Base-by-base conservation (phyloP, 2,888 invertebrate species). In the Meliscaeva auricollis region DNA sequence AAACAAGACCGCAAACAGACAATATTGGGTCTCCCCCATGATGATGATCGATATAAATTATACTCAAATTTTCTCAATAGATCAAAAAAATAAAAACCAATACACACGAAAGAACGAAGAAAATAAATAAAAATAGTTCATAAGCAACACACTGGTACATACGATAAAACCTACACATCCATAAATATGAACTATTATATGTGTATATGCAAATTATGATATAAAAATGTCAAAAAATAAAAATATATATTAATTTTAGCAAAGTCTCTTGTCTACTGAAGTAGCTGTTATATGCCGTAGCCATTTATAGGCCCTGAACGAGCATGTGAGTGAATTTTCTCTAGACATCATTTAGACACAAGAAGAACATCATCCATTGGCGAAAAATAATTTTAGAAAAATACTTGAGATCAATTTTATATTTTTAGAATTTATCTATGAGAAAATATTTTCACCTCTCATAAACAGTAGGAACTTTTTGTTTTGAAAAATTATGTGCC, bases 21-120 rank as follows among this genome's bases (percentile, higher is more conserved):
- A 52, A n/a, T 20, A 22, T 60, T 83, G 78, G 83, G 83, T 79
- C 78, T 78, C 70, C 74, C 82, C 83, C 80, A 83, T 83, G 69
- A 58, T 58, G 20, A 41, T 60, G 6, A 69, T 78, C 81, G 58
- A 30, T 73, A 62, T 73, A 62, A 69, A 66, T 54, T 68, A 73
- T 60, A 60, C n/a, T n/a, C n/a, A n/a, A n/a, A n/a, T n/a, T n/a
- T n/a, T n/a, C n/a, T n/a, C n/a, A n/a, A n/a, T n/a, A n/a, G n/a
- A n/a, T n/a, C n/a, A n/a, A n/a, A n/a, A n/a, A n/a, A n/a, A n/a
- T n/a, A n/a, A n/a, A 41, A 60, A 22, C 15, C 11, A 35, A 58
- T 35, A 20, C 5, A 35, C 30, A 17, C 26, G 15, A n/a, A n/a
- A n/a, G 26, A 9, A 4, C 3, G 0, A 22, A 3, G 38, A 8